A percentile compares a stretch with the other conserved stretches of the same genome.
Evolutionary conservation across 1,140 invertebrate genomes (phyloP).

Genomic region (Apis florea): DNA sequence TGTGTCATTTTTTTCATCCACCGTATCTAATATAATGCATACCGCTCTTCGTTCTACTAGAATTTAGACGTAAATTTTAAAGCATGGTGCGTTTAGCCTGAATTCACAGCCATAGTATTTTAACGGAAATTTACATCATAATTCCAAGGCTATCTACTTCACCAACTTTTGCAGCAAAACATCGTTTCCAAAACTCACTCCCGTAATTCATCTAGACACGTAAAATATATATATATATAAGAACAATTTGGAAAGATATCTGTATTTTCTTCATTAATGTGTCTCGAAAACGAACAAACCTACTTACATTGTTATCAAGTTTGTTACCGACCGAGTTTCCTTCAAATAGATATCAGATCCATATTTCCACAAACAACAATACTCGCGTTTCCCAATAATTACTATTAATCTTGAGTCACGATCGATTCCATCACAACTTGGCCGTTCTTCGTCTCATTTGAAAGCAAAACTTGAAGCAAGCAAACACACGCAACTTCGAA

Average conservation of each 20-base stretch:
- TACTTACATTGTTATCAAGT: neutral
- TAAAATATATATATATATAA: neutral
- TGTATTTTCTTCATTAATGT: fast-evolving
- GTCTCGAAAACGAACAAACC: neutral
- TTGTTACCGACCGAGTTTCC: too few relatives aligned
- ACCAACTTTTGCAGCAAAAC: neutral
- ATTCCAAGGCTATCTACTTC: neutral
- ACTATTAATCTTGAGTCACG: neutral
- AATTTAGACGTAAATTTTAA: neutral
- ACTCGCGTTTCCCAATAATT: neutral
- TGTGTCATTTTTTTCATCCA: neutral
- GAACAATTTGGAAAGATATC: neutral
- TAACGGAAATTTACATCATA: slow-evolving; percentile 9
- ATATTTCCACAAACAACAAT: neutral
- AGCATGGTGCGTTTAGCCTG: neutral
- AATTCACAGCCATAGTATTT: neutral
- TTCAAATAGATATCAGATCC: neutral
- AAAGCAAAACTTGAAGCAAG: too few relatives aligned
- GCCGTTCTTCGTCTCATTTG: too few relatives aligned
- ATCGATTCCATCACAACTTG: neutral
- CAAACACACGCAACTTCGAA: too few relatives aligned
- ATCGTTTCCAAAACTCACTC: neutral
- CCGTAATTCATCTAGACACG: neutral
- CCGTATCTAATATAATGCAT: neutral
- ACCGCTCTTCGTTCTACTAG: neutral